A percentile compares a stretch with the other conserved stretches of the same genome.
Evolutionary conservation across 2,888 invertebrate species (phyloP).

Genomic region (Drosophila acutilabella): DNA sequence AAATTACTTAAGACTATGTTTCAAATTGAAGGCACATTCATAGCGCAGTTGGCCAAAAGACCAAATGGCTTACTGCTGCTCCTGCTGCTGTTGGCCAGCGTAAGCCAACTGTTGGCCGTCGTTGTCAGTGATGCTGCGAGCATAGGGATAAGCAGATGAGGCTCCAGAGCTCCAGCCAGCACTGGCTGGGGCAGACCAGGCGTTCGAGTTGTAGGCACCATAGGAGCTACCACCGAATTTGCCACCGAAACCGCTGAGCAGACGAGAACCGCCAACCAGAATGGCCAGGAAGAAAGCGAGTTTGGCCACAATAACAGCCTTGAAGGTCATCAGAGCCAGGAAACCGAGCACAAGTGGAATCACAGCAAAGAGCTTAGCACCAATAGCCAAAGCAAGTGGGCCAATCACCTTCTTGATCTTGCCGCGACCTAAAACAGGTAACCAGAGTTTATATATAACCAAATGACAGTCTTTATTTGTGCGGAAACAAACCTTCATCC

Average conservation of each 20-base stretch:
- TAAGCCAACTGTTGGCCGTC: slow-evolving; percentile 90
- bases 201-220: slow-evolving; percentile 71
- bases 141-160: slow-evolving; percentile 86
- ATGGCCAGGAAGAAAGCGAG: slow-evolving; percentile 91
- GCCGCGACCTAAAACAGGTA: slow-evolving; percentile 87
- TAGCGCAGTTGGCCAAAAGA: slow-evolving; percentile 47
- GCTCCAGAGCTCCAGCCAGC: slow-evolving; percentile 77
- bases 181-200: slow-evolving; percentile 71
- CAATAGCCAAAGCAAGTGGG: slow-evolving; percentile 89
- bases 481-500: slow-evolving; percentile 89
- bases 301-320: slow-evolving; percentile 92
- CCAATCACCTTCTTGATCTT: slow-evolving; percentile 91
- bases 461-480: neutral
- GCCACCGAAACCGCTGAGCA: slow-evolving; percentile 87
- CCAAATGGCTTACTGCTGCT: slow-evolving; percentile 32
- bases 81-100: slow-evolving; percentile 86
- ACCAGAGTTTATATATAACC: neutral
- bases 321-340: slow-evolving; percentile 90
- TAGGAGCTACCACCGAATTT: slow-evolving; percentile 79
- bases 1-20: slow-evolving; percentile 82
- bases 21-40: slow-evolving; percentile 81
- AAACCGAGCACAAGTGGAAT: slow-evolving; percentile 90
- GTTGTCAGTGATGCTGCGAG: slow-evolving; percentile 87
- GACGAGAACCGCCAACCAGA: slow-evolving; percentile 89
- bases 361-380: slow-evolving; percentile 90